A percentile compares a stretch with the other conserved stretches of the same genome.
Conservation (phyloP, 1,140 invertebrate genomes). For the Diabrotica undecimpunctata region DNA sequence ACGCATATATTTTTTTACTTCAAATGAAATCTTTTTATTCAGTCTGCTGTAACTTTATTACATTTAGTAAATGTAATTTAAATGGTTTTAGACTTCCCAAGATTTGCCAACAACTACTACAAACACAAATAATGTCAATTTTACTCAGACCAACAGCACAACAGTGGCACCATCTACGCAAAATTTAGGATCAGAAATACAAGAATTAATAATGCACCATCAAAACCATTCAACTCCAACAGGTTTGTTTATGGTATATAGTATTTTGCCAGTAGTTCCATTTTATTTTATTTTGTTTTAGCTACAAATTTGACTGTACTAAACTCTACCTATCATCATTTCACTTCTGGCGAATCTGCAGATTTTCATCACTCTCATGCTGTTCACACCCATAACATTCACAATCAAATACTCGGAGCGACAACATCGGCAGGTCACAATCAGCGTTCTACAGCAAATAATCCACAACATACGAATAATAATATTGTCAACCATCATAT, state of each 20-base stretch:
- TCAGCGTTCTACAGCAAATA: conserved; percentile 27
- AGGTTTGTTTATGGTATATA: conserved; percentile 14
- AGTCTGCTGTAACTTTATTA: too few species aligned
- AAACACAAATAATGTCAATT: conserved; percentile 31
- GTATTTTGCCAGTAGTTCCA: too few species aligned
- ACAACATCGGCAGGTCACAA: conserved; percentile 38
- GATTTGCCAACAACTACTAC: conserved; percentile 29
- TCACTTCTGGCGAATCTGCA: conserved; percentile 35
- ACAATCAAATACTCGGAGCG: conserved; percentile 40
- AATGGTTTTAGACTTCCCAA: conserved; percentile 23
- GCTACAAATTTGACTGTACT: conserved; percentile 35
- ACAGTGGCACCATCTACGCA: conserved; percentile 34
- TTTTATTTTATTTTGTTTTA: conserved; percentile 12
- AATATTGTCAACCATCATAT: conserved; percentile 40
- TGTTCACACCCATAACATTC: conserved; percentile 43
- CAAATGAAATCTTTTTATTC: too few species aligned
- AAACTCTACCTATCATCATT: conserved; percentile 44
- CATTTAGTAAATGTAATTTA: too few species aligned
- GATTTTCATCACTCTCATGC: conserved; percentile 43
- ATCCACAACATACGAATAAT: conserved; percentile 37
- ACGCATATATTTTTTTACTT: too few species aligned
- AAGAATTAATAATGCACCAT: conserved; percentile 47
- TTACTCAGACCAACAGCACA: conserved; percentile 33
- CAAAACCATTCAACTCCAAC: conserved; percentile 40
- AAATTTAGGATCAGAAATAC: conserved; percentile 43